Conservation (phyloP, 2,797 vertebrate genomes). For the Luscinia luscinia region DNA sequence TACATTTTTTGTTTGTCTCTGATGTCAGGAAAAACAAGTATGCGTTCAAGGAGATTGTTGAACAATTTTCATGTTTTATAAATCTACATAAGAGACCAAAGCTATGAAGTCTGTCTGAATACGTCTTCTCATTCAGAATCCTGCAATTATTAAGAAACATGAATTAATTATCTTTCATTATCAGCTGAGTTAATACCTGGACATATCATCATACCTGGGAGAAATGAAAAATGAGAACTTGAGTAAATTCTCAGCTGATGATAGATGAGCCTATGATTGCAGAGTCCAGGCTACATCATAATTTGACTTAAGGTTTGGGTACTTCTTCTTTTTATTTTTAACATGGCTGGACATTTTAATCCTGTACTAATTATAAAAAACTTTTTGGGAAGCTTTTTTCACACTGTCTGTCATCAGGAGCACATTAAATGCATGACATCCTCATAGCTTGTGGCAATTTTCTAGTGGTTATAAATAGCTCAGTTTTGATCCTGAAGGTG, state of each 20-base stretch:
- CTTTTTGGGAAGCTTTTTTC: not conserved
- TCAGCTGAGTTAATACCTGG: not conserved
- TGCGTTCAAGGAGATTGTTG: not conserved
- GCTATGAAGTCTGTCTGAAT: not conserved
- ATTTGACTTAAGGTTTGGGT: not conserved
- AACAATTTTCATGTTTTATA: not conserved
- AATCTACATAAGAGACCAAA: not conserved
- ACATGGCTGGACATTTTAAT: not conserved
- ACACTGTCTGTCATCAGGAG: not conserved
- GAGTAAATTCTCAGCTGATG: not conserved
- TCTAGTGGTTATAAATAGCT: not conserved
- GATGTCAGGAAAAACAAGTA: not conserved
- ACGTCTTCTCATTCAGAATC: not conserved
- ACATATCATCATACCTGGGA: not conserved
- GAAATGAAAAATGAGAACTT: not conserved
- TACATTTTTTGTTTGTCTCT: not conserved
- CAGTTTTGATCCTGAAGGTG: not conserved
- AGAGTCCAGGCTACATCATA: not conserved
- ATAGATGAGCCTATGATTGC: not conserved
- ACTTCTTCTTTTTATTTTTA: not conserved
- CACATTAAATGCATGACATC: not conserved
- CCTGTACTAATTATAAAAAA: not conserved
- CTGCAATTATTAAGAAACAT: not conserved
- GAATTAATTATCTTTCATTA: constrained; percentile 8
- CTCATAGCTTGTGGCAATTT: not conserved